Conservation (phyloP, 2,113 vertebrate species). For the Neodon shergylaensis region DNA sequence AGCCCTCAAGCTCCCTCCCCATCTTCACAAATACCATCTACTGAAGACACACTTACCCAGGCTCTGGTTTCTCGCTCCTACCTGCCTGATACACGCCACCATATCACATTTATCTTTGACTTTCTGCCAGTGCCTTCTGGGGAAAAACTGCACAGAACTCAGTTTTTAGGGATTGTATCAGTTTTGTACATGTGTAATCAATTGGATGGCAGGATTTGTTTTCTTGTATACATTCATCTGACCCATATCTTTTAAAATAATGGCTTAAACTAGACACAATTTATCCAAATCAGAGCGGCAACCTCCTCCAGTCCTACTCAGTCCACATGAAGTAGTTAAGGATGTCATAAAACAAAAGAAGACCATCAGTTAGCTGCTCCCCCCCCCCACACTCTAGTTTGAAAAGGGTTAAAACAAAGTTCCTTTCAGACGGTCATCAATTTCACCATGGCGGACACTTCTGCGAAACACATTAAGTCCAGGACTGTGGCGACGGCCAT, state of each 20-base stretch:
- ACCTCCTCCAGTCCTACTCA: conserved; percentile 73
- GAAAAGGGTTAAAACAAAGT: conserved; percentile 65
- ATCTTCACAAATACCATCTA: not conserved
- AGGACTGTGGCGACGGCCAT: conserved; percentile 84
- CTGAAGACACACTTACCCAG: not conserved
- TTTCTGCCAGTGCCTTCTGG: conserved; percentile 44
- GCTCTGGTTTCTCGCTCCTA: not conserved
- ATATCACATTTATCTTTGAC: conserved; percentile 12
- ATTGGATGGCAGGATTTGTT: not conserved
- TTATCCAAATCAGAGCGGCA: conserved; percentile 46
- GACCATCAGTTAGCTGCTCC: conserved; percentile 63
- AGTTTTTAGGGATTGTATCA: not conserved
- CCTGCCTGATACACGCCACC: conserved; percentile 55
- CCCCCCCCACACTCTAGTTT: conserved; percentile 68
- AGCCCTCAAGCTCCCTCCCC: not conserved
- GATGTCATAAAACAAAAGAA: conserved; percentile 74
- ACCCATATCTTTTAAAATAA: not conserved
- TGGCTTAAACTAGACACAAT: conserved; percentile 55
- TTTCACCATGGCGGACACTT: conserved; percentile 79
- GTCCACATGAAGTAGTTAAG: conserved; percentile 65
- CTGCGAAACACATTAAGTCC: conserved; percentile 89
- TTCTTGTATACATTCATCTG: not conserved
- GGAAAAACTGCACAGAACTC: conserved; percentile 36
- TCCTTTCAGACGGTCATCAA: conserved; percentile 85
- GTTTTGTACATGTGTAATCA: not conserved